A percentile compares a stretch with the other conserved stretches of the same genome.
phyloP scores from a whole-genome alignment of 2,888 invertebrate genomes.

The Dinocampus coccinellae region DNA sequence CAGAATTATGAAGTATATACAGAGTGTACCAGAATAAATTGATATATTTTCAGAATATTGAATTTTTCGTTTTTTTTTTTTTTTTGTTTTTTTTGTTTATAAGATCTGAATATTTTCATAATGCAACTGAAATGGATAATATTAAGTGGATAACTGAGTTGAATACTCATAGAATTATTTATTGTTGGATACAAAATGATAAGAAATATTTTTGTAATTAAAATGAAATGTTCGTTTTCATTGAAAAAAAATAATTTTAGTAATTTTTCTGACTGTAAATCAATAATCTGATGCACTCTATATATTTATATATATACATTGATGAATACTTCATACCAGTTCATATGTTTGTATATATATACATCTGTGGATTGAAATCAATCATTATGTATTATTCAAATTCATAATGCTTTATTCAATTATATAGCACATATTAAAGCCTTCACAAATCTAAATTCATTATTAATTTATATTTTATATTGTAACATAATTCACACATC shows the following conservation, averaged over 20 bases:
- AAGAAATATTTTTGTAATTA: too few species aligned
- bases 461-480: not conserved
- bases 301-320: conserved; percentile 6
- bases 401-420: conserved; percentile 14
- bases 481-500: conserved; percentile 18
- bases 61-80: conserved; percentile 13
- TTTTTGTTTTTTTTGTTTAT: too few species aligned
- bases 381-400: conserved; percentile 10
- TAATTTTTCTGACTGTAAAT: too few species aligned
- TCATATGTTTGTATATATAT: conserved; percentile 13
- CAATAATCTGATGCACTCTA: not conserved
- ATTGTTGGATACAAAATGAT: too few species aligned
- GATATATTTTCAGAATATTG: too few species aligned
- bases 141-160: too few species aligned
- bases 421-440: conserved; percentile 36
- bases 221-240: too few species aligned
- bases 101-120: too few species aligned
- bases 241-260: too few species aligned
- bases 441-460: conserved; percentile 26
- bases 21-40: not conserved
- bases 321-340: conserved; percentile 20
- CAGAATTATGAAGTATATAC: not conserved
- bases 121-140: too few species aligned
- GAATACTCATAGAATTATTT: too few species aligned
- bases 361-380: conserved; percentile 13